These are phyloP conservation scores for Cirrhinus molitorella DNA, from an alignment of 2,797 vertebrate species.

Conservation along the genomic window DNA sequence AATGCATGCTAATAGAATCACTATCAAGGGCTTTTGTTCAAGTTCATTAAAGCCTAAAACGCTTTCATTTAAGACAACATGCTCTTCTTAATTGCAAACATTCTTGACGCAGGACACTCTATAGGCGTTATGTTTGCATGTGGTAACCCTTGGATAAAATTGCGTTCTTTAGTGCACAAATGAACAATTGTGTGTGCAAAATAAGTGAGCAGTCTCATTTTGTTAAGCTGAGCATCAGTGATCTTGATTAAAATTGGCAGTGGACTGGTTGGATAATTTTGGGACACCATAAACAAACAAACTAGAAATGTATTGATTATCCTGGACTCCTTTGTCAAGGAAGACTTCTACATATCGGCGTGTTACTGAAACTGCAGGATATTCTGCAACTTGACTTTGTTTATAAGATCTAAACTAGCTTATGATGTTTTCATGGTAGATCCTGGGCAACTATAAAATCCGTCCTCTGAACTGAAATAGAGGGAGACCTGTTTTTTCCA, in stretches of 20 bases:
- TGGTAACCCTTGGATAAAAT: not conserved
- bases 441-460: not conserved
- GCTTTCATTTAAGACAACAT: constrained; percentile 20
- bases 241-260: constrained; percentile 36
- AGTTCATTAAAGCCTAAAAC: constrained; percentile 38
- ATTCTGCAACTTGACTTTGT: not conserved
- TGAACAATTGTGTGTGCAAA: constrained; percentile 6
- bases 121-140: not conserved
- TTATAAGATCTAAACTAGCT: not conserved
- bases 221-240: constrained; percentile 15
- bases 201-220: constrained; percentile 8
- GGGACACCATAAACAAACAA: constrained; percentile 29
- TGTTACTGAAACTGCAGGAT: not conserved
- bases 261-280: constrained; percentile 18
- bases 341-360: not conserved
- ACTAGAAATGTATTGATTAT: constrained; percentile 32
- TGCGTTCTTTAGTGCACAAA: not conserved
- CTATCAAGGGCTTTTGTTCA: constrained; percentile 21
- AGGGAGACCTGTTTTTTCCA: constrained; percentile 13
- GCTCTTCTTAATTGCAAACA: constrained; percentile 33
- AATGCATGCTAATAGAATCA: constrained; percentile 37
- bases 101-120: constrained; percentile 1
- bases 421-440: not conserved
- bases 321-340: not conserved
- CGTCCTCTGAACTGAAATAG: constrained; percentile 8